Evolutionary conservation across 1,140 invertebrate genomes (phyloP), one percentile per base, ranked within the genome.

Genomic region (Aphelinus certus): DNA sequence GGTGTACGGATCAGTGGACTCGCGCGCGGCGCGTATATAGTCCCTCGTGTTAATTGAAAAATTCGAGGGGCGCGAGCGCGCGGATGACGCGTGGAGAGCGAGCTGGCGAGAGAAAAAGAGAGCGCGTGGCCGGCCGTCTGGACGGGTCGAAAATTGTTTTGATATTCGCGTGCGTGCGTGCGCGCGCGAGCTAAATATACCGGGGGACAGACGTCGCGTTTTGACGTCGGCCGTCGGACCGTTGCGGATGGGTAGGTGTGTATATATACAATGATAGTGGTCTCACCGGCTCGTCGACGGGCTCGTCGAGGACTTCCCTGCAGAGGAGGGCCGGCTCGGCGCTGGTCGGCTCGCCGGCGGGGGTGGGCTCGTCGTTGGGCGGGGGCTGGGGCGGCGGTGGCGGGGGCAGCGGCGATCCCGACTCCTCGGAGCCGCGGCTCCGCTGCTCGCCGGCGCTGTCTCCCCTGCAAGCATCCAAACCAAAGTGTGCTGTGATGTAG

Each of bases 281-380:
- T 82, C 82, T 83, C 58, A 85, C 84, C 76, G 81, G 81, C 76
- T 85, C 84, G 75, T 85, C 84, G 73, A 85, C 84, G 56, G 84
- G 84, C 56, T 85, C 84, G 45, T 85, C 84, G 49, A 85, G 78
- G 1, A 85, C 78, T 75, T 85, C 84, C 26, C 26, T 26, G 26
- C 26, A 26, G 26, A 26, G 26, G 10, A 83, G 77, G 46, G 58
- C 58, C 51, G 58, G 73, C 43, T 26, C 26, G 51, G 51, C 51
- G 51, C 4, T 53, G 51, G 51, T 9, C 26, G 26, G 26, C 26
- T 26, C 26, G 51, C 43, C 1, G 65, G 73, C 7, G 10, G 45
- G 43, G 58, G 45, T 9, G 46, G 48, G 2, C 60, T 43, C 45
- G 66, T 42, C 0, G 63, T 48, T 43, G 26, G 63, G 64, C 10